phyloP scores from a whole-genome alignment of 2,888 invertebrate species.

The Dugesia japonica region DNA sequence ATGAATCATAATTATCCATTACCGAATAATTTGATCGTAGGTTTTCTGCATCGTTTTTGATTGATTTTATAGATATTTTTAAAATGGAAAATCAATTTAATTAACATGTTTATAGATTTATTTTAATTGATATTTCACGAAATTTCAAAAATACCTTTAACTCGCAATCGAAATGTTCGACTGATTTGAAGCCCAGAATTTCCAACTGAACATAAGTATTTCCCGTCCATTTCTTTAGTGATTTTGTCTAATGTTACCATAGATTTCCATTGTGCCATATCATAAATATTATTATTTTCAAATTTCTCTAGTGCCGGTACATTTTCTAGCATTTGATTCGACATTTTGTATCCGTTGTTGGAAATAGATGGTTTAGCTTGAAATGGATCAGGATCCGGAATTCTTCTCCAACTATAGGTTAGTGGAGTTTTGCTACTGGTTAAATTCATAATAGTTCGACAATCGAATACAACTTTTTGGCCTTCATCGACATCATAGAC shows the following conservation, averaged over 20 bases:
- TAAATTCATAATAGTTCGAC: neutral
- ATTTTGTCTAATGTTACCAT: neutral
- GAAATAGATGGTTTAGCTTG: neutral
- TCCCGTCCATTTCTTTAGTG: constrained; percentile 1
- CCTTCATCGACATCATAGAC: neutral
- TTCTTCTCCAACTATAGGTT: neutral
- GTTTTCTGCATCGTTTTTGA: too few species aligned
- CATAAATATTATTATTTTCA: neutral
- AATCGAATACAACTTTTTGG: neutral
- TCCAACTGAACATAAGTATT: neutral
- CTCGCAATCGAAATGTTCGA: neutral
- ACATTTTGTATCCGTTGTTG: neutral
- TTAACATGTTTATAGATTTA: too few species aligned
- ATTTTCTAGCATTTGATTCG: neutral
- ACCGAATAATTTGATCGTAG: too few species aligned
- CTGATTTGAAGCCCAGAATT: neutral
- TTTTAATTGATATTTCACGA: too few species aligned
- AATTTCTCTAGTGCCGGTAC: neutral
- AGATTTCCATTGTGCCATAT: neutral
- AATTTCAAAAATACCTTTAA: neutral
- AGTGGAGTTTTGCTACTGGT: neutral
- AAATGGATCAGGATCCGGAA: neutral
- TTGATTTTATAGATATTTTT: too few species aligned
- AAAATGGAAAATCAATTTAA: too few species aligned
- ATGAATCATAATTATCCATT: neutral